Evolutionary conservation across 2,113 vertebrate genomes (phyloP), one percentile per base, ranked within the genome.

Genomic region (Aptenodytes forsteri): DNA sequence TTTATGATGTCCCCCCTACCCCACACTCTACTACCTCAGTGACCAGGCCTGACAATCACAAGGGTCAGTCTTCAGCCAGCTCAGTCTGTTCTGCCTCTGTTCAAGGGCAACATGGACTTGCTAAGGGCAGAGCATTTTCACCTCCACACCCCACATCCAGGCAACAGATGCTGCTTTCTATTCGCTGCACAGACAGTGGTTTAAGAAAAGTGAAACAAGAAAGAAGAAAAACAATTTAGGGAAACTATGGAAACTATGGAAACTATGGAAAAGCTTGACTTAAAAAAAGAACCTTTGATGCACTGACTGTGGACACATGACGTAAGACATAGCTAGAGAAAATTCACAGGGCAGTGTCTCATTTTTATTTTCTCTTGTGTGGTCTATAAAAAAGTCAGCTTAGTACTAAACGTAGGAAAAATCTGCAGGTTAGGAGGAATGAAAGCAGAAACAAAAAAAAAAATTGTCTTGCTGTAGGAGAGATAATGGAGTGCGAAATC

Each of bases 1-100:
- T 29, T 18, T 15, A 36, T 42, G 21, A 11, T 32, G 9, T 6
- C 12, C 1, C 1, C 11, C 9, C 11, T 82, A 1, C 21, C 9
- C 1, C 1, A 7, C 7, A 6, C 6, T 54, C 3, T 46, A 3
- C 44, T 29, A 56, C 13, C 21, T 80, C 47, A 47, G 20, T 66
- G 38, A 8, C 17, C 11, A 34, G 16, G 10, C 49, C 61, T 79
- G 65, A 21, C 16, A 58, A 5, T 67, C 34, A 52, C 3, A 52
- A 38, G 30, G 9, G 6, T 66, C 65, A 54, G 42, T 34, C 18
- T 46, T 67, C 44, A 67, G 27, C 36, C 75, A 83, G 16, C 21
- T 80, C 66, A 62, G 30, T 6, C 42, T 79, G 3, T 76, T 79
- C 52, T 71, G 7, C 15, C 88, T 12, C 20, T 76, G 3, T 15